Conservation (phyloP, 2,888 invertebrate species). For the Hesperia comma region DNA sequence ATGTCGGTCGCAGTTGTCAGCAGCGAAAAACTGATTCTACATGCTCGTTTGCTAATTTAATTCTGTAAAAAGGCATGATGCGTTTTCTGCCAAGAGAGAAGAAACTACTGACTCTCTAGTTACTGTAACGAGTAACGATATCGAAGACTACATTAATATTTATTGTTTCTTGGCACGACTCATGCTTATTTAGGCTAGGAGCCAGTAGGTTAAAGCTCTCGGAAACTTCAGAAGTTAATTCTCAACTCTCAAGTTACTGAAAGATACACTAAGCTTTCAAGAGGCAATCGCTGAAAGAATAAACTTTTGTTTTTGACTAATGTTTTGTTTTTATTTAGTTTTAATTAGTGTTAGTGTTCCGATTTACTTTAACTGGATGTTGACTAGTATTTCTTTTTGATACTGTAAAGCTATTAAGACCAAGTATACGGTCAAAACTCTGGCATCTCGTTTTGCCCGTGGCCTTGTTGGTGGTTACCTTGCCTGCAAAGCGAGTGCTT, state of each 20-base stretch:
- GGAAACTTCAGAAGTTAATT: conserved; percentile 22
- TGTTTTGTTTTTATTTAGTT: conserved; percentile 9
- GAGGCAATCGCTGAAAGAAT: conserved; percentile 11
- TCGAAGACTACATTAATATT: neutral
- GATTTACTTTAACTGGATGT: too few relatives aligned
- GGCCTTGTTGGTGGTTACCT: too few relatives aligned
- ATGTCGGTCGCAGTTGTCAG: too few relatives aligned
- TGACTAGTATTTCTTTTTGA: too few relatives aligned
- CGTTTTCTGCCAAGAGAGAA: neutral
- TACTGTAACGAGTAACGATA: neutral
- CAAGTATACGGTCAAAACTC: too few relatives aligned
- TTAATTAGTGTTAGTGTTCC: neutral
- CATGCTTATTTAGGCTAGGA: conserved; percentile 11
- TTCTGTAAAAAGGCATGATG: too few relatives aligned
- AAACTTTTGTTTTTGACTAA: conserved; percentile 13
- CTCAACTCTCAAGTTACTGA: conserved; percentile 20
- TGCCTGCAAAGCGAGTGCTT: too few relatives aligned
- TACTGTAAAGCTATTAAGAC: too few relatives aligned
- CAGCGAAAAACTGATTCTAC: too few relatives aligned
- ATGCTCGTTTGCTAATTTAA: too few relatives aligned
- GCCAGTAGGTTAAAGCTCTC: conserved; percentile 4
- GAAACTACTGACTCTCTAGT: too few relatives aligned
- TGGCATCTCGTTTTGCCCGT: too few relatives aligned
- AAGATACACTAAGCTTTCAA: conserved; percentile 15
- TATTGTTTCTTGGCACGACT: conserved; percentile 9